Base-by-base conservation (phyloP, 2,888 invertebrate genomes). In the Sesia apiformis region DNA sequence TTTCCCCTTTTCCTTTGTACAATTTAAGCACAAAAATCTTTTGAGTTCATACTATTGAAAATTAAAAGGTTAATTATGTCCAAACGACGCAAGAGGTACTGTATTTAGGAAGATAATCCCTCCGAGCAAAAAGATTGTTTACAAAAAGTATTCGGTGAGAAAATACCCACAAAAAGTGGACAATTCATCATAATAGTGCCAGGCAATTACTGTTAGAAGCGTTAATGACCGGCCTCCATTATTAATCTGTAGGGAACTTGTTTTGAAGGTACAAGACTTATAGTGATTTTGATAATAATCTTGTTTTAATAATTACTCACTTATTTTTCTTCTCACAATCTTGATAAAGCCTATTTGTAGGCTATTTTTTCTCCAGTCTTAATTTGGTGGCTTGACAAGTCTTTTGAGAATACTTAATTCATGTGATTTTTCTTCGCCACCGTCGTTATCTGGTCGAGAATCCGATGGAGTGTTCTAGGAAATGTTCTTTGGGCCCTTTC, bases 111-210 rank as follows among this genome's bases (percentile, higher is more conserved):
- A 66, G 74, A 71, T 71, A 70, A 72, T 78, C 82, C 81, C 78
- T 81, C 70, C 69, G 67, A 83, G 81, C 80, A 41, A 6, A 46
- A 46, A 46, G 46, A 46, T 3, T 46, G 76, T 81, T 81, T 63
- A 64, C 74, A 79, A 75, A 76, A 59, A 70, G 69, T 69, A 70
- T 39, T 69, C 64, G 74, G 75, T 81, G 82, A 81, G 83, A 82
- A 81, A 78, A 73, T 76, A 76, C 74, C 70, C 69, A 83, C 79
- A 83, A 84, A 86, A 81, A 81, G 78, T 65, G 68, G 73, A 84
- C 86, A 81, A 88, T 88, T 82, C 82, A 88, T 88, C 88, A 88
- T 87, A 82, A 80, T 82, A 81, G 81, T 80, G 81, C 80, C 78
- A 75, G 73, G 79, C 84, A 84, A 84, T 89, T 88, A 86, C 81